A percentile compares a stretch with the other conserved stretches of the same genome.
Conservation (phyloP, 2,113 vertebrate genomes). For the Hyaena hyaena region DNA sequence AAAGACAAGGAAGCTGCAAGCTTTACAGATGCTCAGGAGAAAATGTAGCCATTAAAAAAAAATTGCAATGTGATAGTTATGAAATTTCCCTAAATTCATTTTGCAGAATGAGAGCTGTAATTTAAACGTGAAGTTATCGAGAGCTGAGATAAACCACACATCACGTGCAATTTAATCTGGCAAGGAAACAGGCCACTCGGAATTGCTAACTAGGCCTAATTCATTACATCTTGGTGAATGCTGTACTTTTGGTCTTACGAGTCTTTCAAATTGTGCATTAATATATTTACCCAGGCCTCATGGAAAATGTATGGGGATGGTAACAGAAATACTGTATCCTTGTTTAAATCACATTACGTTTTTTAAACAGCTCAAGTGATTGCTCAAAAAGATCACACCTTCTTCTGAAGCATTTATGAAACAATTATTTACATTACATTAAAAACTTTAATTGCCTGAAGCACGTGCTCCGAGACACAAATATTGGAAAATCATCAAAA, state of each 20-base stretch:
- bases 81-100: conserved; percentile 79
- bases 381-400: conserved; percentile 72
- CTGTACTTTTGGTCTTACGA: conserved; percentile 61
- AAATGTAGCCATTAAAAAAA: conserved; percentile 70
- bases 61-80: conserved; percentile 67
- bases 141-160: conserved; percentile 74
- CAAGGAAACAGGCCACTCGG: conserved; percentile 70
- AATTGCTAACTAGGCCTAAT: conserved; percentile 79
- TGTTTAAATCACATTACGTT: conserved; percentile 73
- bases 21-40: conserved; percentile 77
- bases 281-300: conserved; percentile 70
- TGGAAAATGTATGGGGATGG: conserved; percentile 72
- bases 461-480: conserved; percentile 71
- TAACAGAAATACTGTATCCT: conserved; percentile 74
- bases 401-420: conserved; percentile 75
- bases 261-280: conserved; percentile 63
- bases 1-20: conserved; percentile 61
- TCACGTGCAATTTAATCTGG: conserved; percentile 72
- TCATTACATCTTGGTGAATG: conserved; percentile 62
- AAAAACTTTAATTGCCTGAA: conserved; percentile 80
- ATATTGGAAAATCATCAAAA: conserved; percentile 84
- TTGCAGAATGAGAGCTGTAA: conserved; percentile 74
- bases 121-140: conserved; percentile 73
- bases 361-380: conserved; percentile 62
- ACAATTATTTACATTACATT: conserved; percentile 83